These are phyloP conservation scores for Argyrosomus regius DNA, from an alignment of 2,797 vertebrate genomes.

Conservation along the genomic window DNA sequence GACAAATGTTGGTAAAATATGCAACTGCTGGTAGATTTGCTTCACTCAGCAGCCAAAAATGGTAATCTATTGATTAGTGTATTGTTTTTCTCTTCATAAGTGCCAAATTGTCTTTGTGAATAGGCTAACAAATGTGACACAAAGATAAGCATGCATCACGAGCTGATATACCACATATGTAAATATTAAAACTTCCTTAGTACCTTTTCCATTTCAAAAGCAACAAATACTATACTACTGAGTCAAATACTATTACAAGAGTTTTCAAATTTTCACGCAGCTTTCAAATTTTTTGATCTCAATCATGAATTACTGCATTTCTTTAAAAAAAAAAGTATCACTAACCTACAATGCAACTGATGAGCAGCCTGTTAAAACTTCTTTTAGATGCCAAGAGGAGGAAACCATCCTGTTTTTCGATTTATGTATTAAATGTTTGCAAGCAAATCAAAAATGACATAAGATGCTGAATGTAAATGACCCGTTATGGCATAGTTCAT, in stretches of 20 bases:
- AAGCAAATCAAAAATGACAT: not conserved
- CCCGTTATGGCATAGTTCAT: not conserved
- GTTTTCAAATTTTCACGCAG: too few species aligned
- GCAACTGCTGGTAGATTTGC: too few species aligned
- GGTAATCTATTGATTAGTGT: too few species aligned
- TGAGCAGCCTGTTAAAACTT: not conserved
- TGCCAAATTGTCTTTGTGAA: not conserved
- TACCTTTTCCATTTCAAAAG: constrained; percentile 1
- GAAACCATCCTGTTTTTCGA: not conserved
- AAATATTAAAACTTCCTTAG: not conserved
- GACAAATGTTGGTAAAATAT: too few species aligned
- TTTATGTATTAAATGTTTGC: not conserved
- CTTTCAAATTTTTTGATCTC: not conserved
- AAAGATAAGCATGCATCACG: not conserved
- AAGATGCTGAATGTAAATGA: not conserved
- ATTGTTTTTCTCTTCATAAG: not conserved
- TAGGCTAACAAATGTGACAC: not conserved
- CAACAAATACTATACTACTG: not conserved
- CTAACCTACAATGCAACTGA: not conserved
- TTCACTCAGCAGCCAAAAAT: too few species aligned
- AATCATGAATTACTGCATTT: not conserved
- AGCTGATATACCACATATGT: not conserved
- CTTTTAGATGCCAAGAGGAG: not conserved
- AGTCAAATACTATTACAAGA: not conserved
- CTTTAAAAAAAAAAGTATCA: not conserved